Evolutionary conservation across 2,797 vertebrate genomes (phyloP), one percentile per base, ranked within the genome.

Genomic region (Mus minutoides): DNA sequence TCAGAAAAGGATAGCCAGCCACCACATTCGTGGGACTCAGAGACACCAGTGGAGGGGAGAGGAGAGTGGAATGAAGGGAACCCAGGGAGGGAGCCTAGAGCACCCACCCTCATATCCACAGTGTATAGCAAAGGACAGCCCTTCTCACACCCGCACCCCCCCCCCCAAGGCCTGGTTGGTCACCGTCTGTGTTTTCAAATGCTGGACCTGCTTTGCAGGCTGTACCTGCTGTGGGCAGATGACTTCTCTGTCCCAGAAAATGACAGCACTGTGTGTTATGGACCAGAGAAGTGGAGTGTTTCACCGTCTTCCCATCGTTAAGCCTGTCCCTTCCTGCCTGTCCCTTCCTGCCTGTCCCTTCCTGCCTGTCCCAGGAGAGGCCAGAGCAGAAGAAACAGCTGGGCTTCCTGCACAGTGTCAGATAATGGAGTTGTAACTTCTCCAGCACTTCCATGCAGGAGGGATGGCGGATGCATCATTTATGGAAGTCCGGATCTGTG

Each of bases 401-500:
- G 97, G 97, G 98, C 98, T 14, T 98, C 98, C 97, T 97, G 97
- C 95, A 88, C 94, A 95, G 93, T 94, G 97, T 97, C 97, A 97
- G 98, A 96, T 98, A 96, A 98, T 97, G 95, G 98, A 95, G 96
- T 91, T 97, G 77, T 95, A 97, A 97, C 94, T 95, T 96, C 96
- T 96, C 96, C 95, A 92, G 96, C 0, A 3, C 71, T 97, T 98
- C 98, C 97, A 78, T 97, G 97, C 98, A 98, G 98, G 98, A 98
- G 98, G 98, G 97, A 98, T 92, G 9, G 62, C 31, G 31, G 97
- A 76, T 99, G 95, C 98, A 99, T 99, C 98, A 99, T 99, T 99
- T 97, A 99, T 99, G 97, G 97, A 90, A 97, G 97, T 95, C 97
- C 97, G 97, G 98, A 98, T 97, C 98, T 97, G 97, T 96, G 97